Base-by-base conservation (phyloP, 2,888 invertebrate genomes). In the Morinoia aosen region DNA sequence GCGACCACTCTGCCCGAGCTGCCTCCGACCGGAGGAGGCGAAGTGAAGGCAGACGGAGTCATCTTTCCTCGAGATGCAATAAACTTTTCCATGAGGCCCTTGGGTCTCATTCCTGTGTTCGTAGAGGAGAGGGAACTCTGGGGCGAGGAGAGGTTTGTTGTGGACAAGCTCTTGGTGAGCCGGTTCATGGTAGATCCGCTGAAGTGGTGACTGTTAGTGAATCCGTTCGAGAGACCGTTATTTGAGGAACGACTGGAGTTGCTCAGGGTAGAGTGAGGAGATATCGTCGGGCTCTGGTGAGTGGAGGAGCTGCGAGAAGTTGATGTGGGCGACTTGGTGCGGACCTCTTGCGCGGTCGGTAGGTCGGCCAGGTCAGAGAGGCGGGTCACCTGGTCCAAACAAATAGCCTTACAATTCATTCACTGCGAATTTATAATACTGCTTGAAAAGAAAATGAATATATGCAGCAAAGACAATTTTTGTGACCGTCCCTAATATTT, bases 11-110 rank as follows among this genome's bases (percentile, higher is more conserved):
- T 95, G 58, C 96, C 96, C 39, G 96, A 91, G 97, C 97, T 61
- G 97, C 97, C 4, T 97, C 88, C 93, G 33, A 39, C 33, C n/a
- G 93, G 33, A 58, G 95, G 56, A 76, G 88, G n/a, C 39, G 95
- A 58, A 56, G 96, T 95, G 94, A 96, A 96, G 40, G 97, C 96
- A 39, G 97, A 97, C 25, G 97, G 96, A 98, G 97, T 97, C 90
- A 97, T 96, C 96, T 98, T 98, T 58, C 99, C 99, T 95, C 98
- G 98, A 58, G 98, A 98, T 96, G 98, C 98, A 96, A 99, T 98
- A 97, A 98, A 98, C 97, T 98, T 98, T 97, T 98, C 98, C 99
- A 99, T 99, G 58, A 98, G 98, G 33, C 98, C 98, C 97, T 98
- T 98, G 90, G 96, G 95, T 33, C 96, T 76, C 57, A 93, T 39